Base-by-base conservation (phyloP, 2,888 invertebrate species). In the Girardia tigrina region DNA sequence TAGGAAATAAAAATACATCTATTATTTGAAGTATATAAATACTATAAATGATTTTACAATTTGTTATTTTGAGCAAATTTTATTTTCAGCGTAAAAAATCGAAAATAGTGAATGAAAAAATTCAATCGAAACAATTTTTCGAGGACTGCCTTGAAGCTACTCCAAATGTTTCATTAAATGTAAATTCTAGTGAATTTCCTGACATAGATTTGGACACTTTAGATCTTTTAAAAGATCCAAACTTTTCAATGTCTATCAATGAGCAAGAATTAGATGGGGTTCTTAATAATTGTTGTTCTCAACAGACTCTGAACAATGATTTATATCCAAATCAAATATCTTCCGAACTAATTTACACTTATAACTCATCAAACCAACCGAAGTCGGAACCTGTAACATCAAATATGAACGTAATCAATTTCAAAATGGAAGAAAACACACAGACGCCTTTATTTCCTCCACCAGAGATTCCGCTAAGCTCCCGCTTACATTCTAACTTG, bases 151-250 rank as follows among this genome's bases (percentile, higher is more conserved):
- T 56, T 4, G 56, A 56, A 56, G 56, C 56, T 20, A 56, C 56
- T 56, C 56, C 56, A 56, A 56, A 56, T 56, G 56, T 56, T 16
- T 56, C 56, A n/a, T 56, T 56, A n/a, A 56, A 56, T 56, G n/a
- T 56, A 16, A n/a, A 56, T 16, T 56, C 56, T 4, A 36, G 36
- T 36, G 56, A 56, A 8, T 20, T 56, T 56, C 56, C 56, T 20
- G 56, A 56, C 23, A 56, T 56, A 20, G 56, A 56, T 56, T 56
- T 56, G n/a, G 56, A 56, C 23, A 56, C n/a, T 56, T 56, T 56
- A 20, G 56, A 56, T n/a, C n/a, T 56, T n/a, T 56, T 56, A 16
- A 56, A 56, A n/a, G 56, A 56, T 56, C 8, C 56, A 8, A 56
- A 56, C 23, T 56, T 56, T 56, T 56, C 56, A 4, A 56, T 56